Percentiles rank a stretch among this genome's conserved stretches.
Conservation (phyloP, 2,888 invertebrate species). For the Antheraea assamensis region DNA sequence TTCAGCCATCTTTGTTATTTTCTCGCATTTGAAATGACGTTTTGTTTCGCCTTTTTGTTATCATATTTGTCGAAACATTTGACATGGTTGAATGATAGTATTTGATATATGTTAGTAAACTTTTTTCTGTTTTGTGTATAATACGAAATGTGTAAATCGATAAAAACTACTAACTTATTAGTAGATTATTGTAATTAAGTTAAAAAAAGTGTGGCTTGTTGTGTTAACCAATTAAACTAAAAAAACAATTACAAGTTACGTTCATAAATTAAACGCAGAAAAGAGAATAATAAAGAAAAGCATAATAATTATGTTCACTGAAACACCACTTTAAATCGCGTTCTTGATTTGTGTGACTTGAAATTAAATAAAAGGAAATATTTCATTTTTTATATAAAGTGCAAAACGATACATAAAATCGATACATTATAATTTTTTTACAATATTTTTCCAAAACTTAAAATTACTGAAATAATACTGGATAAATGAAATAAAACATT, state of each 20-base stretch:
- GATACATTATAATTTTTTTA: neutral
- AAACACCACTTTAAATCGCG: neutral
- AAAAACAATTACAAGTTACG: neutral
- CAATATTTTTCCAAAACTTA: neutral
- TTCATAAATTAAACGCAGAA: neutral
- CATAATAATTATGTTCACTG: neutral
- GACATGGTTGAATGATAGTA: neutral
- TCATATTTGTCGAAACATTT: neutral
- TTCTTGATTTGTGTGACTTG: neutral
- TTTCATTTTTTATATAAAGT: neutral
- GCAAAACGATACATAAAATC: neutral
- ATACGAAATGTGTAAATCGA: neutral
- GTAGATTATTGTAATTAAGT: neutral
- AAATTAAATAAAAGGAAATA: neutral
- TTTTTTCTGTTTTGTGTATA: neutral
- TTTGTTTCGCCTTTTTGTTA: slow-evolving; percentile 43
- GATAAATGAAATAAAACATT: neutral
- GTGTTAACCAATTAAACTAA: neutral
- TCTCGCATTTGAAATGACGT: slow-evolving; percentile 75
- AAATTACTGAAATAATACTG: neutral
- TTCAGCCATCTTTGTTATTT: slow-evolving; percentile 88
- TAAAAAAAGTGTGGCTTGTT: neutral
- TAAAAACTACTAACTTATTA: neutral
- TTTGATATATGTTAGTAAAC: neutral
- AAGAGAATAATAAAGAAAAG: neutral